Base-by-base conservation (phyloP, 2,888 invertebrate species). In the Rhagonycha lutea region DNA sequence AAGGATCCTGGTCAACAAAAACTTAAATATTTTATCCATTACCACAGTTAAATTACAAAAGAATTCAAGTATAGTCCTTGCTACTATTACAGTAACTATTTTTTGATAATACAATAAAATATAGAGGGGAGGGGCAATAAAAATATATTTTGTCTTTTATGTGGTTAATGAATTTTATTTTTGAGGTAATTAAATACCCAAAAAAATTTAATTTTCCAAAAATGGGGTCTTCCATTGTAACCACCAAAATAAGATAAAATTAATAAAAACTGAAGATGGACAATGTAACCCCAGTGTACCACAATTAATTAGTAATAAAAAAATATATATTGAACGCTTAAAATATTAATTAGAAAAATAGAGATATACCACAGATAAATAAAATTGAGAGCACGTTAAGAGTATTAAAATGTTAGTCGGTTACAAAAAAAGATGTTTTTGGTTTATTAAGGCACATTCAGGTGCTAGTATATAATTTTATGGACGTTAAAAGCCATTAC, bases 401-500 rank as follows among this genome's bases (percentile, higher is more conserved):
- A 47, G n/a, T 47, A 47, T 47, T 47, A 47, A 47, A 47, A 47
- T n/a, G 47, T 47, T 47, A 47, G 47, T 47, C n/a, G 47, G 47
- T 47, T 47, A 47, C 47, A 47, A 47, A 47, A 47, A 47, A 47
- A 47, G 47, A 47, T 47, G 47, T 47, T 47, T 47, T 47, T 47
- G 47, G 47, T 47, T 47, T 47, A 29, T 60, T 81, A 81, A 81
- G 81, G 81, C 81, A 81, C 81, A 76, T 68, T 62, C 69, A 18
- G 69, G 75, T 75, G 72, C 72, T 71, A 63, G 62, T 62, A n/a
- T 72, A 84, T 80, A 77, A 80, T 82, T 76, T 84, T 70, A 68
- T 24, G 61, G 14, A 47, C 63, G 88, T 70, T 77, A 74, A 70
- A 77, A 72, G 14, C 74, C 62, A 28, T 77, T 77, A 9, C 71